Conservation (phyloP, 1,140 invertebrate genomes). For the Drosophila lacertosa region DNA sequence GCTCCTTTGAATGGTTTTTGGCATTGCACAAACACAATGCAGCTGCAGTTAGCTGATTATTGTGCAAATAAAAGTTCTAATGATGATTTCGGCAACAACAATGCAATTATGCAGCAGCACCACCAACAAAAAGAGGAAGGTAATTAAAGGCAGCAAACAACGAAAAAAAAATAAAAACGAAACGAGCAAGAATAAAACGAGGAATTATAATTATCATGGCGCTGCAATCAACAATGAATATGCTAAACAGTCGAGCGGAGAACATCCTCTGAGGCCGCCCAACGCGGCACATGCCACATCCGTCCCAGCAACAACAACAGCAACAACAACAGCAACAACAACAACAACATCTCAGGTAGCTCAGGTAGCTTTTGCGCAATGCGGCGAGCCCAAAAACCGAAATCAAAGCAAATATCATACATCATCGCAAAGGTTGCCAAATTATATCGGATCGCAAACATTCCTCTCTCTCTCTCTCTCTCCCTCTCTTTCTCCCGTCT, state of each 20-base stretch:
- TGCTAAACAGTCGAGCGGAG: slow-evolving; percentile 60
- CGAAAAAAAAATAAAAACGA: slow-evolving; percentile 7
- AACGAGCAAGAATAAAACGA: slow-evolving; percentile 28
- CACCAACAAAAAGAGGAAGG: slow-evolving; percentile 42
- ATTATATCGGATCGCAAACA: slow-evolving; percentile 37
- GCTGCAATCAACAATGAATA: slow-evolving; percentile 65
- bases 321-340: slow-evolving; percentile 21
- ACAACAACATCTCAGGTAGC: slow-evolving; percentile 24
- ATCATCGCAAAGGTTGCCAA: slow-evolving; percentile 65
- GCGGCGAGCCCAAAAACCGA: slow-evolving; percentile 20
- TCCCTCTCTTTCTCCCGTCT: slow-evolving; percentile 11
- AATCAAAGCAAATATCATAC: slow-evolving; percentile 63
- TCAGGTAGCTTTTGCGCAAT: slow-evolving; percentile 49
- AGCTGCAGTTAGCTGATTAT: slow-evolving; percentile 58
- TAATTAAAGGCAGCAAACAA: slow-evolving; percentile 64
- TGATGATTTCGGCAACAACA: slow-evolving; percentile 72
- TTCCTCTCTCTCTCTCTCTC: not conserved
- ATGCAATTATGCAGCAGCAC: slow-evolving; percentile 60
- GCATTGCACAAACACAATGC: slow-evolving; percentile 51
- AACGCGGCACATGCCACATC: slow-evolving; percentile 50
- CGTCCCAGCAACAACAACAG: slow-evolving; percentile 31
- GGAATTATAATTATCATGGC: slow-evolving; percentile 65
- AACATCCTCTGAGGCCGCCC: slow-evolving; percentile 55
- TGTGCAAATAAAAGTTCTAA: slow-evolving; percentile 80
- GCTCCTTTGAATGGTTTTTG: slow-evolving; percentile 19